These are phyloP conservation scores for Gnathonemus echidnorhynchus DNA, from an alignment of 2,113 vertebrate genomes.

Conservation along the genomic window DNA sequence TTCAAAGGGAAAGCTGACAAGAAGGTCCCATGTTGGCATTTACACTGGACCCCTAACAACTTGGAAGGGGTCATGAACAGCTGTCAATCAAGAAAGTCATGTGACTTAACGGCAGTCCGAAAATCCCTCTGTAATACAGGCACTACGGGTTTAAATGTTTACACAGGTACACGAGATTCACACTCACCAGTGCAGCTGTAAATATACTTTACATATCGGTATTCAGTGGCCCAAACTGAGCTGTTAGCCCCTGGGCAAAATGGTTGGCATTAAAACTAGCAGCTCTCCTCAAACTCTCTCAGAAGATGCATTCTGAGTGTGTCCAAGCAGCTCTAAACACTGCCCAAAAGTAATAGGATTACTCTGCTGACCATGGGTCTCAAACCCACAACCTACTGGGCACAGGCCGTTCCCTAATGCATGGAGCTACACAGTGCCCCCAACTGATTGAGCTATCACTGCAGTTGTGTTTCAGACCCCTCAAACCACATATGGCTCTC, in stretches of 20 bases:
- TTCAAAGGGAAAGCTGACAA: background rate
- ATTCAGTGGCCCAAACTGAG: background rate
- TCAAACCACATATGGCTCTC: background rate
- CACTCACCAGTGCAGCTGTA: background rate
- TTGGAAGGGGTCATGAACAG: background rate
- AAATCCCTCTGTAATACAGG: background rate
- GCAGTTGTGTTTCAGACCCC: background rate
- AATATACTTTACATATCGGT: background rate
- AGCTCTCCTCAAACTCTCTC: background rate
- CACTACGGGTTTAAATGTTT: background rate
- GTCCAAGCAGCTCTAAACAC: background rate
- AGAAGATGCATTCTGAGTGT: background rate
- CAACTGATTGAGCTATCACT: background rate
- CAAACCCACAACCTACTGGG: background rate
- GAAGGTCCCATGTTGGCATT: background rate
- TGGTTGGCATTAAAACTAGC: background rate
- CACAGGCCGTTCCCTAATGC: background rate
- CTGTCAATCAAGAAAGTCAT: background rate
- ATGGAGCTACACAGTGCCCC: background rate
- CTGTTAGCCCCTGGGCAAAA: background rate
- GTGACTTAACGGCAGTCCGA: background rate
- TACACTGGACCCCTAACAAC: background rate
- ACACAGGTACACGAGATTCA: background rate
- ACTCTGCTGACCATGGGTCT: background rate
- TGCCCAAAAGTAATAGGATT: background rate